Base-by-base conservation (phyloP, 2,113 vertebrate species). In the Terrapene triunguis region DNA sequence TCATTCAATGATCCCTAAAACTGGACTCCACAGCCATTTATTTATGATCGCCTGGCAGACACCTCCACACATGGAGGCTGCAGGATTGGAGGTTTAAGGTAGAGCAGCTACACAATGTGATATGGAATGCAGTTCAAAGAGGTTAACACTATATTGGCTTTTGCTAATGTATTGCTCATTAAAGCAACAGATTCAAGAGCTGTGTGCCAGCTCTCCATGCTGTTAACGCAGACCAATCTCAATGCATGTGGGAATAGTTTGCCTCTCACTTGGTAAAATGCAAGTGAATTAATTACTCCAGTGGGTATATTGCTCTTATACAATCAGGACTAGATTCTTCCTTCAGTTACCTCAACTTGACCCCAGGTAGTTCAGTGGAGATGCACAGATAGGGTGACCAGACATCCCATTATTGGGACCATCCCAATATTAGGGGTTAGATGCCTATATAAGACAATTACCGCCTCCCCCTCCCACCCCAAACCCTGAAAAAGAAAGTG, bases 71-170 rank as follows among this genome's bases (percentile, higher is more conserved):
- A 51, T 2, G 0, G 81, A 96, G 84, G 72, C 84, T 87, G 10
- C 78, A 12, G 51, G 96, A 92, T 91, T 93, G 95, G 94, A 97
- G 93, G 95, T 88, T 94, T 90, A 94, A 5, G 85, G 89, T 4
- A 91, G n/a, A 91, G 89, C 83, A 93, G 96, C 89, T 24, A 51
- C 92, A 85, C 89, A 93, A 53, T 0, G 1, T 48, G 88, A 54
- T 55, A 91, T 55, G 80, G 78, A 38, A 1, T 91, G 96, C 95
- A 96, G 97, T 98, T 97, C 97, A 95, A 95, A 12, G 35, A 97
- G 96, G 95, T 96, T 97, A 95, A 97, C 96, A 91, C 96, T 95
- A 90, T 88, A 95, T 93, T 78, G 54, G 74, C 72, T 53, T 47
- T 55, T 29, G 13, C 90, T 94, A 94, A 96, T 93, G 83, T 85